Evolutionary conservation across 2,113 vertebrate species (phyloP).

Genomic region (Anas platyrhynchos): DNA sequence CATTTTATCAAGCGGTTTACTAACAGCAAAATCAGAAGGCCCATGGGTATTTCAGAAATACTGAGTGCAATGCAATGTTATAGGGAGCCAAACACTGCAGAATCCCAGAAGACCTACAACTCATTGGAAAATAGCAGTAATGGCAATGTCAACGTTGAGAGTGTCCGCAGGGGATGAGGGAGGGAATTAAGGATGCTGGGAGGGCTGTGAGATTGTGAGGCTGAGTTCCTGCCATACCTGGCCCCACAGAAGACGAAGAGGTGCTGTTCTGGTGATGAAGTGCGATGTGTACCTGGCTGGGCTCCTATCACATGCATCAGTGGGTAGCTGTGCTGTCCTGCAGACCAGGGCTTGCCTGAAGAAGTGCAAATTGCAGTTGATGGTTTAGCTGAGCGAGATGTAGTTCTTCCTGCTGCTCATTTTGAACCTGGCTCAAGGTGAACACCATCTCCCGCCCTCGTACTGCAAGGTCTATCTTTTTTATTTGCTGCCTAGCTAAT

Average conservation of each 20-base stretch:
- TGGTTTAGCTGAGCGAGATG: not conserved
- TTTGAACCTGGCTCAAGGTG: not conserved
- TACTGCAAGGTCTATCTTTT: not conserved
- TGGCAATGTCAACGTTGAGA: not conserved
- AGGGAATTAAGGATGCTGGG: not conserved
- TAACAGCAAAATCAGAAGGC: not conserved
- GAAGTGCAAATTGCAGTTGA: not conserved
- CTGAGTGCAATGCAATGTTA: not conserved
- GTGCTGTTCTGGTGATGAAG: not conserved
- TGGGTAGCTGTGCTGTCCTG: not conserved
- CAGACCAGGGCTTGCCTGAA: accelerated
- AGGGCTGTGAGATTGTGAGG: not conserved
- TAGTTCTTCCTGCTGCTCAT: not conserved
- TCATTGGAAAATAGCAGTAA: not conserved
- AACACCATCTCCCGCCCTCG: not conserved
- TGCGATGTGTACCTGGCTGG: not conserved
- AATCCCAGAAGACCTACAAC: not conserved
- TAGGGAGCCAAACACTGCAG: not conserved
- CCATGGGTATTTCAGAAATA: not conserved
- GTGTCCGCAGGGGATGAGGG: not conserved
- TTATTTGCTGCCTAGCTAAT: not conserved
- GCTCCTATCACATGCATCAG: not conserved
- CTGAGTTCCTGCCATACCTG: not conserved
- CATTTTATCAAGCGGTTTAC: not conserved
- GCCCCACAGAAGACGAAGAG: not conserved